A percentile compares a stretch with the other conserved stretches of the same genome.
These are phyloP conservation scores for Arge pagana DNA, from an alignment of 2,888 invertebrate genomes.

Conservation along the genomic window DNA sequence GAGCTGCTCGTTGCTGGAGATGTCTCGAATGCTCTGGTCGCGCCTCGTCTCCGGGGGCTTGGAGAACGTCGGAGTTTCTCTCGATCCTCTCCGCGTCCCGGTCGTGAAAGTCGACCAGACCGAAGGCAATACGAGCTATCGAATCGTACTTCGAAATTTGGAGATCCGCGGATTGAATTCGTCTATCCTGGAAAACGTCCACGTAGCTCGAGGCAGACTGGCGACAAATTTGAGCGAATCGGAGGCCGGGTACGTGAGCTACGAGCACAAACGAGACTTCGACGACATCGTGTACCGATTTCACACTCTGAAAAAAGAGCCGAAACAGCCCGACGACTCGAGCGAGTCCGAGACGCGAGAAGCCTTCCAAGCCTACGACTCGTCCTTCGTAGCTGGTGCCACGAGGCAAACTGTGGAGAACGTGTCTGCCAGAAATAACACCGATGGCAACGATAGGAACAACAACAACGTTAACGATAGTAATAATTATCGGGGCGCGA, in stretches of 20 bases:
- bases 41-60: conserved; percentile 46
- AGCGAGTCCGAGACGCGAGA: too few relatives aligned
- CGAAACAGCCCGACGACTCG: conserved; percentile 30
- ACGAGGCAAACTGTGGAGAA: too few relatives aligned
- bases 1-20: conserved; percentile 42
- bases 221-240: conserved; percentile 49
- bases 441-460: conserved; percentile 10
- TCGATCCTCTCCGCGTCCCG: conserved; percentile 51
- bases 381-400: too few relatives aligned
- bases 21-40: conserved; percentile 51
- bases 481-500: background rate
- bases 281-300: conserved; percentile 51
- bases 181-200: conserved; percentile 49
- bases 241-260: conserved; percentile 53
- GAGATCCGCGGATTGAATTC: conserved; percentile 48
- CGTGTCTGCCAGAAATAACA: too few relatives aligned
- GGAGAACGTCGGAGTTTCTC: conserved; percentile 40
- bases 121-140: conserved; percentile 49
- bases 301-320: conserved; percentile 49
- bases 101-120: conserved; percentile 60
- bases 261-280: conserved; percentile 46
- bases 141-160: conserved; percentile 46
- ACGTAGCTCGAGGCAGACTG: conserved; percentile 45
- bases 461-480: conserved; percentile 9
- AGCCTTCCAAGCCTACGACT: too few relatives aligned